These are phyloP conservation scores for Ruditapes philippinarum DNA, from an alignment of 1,140 invertebrate species.

Conservation along the genomic window DNA sequence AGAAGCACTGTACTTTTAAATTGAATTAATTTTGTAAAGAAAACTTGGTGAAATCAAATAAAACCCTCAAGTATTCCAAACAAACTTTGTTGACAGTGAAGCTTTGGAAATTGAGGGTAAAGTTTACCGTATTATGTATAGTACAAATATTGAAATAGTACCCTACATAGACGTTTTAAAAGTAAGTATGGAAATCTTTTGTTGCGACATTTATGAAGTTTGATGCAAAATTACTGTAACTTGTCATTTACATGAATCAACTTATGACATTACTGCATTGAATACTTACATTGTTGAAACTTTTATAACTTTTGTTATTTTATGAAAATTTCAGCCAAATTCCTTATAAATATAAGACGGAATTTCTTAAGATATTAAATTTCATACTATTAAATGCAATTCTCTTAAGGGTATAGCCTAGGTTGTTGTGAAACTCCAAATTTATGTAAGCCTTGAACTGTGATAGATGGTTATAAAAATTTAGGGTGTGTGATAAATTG, in stretches of 20 bases:
- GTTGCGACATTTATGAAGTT: too few relatives aligned
- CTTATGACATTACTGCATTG: too few relatives aligned
- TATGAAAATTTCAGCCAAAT: slow-evolving; percentile 6
- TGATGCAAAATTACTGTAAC: too few relatives aligned
- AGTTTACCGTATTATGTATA: slow-evolving; percentile 7
- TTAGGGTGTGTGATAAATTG: neutral
- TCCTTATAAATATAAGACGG: neutral
- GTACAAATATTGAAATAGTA: neutral
- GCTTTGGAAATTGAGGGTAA: neutral
- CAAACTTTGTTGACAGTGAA: neutral
- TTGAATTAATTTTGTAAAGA: slow-evolving; percentile 7
- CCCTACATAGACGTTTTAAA: neutral
- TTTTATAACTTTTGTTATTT: neutral
- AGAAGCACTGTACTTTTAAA: neutral
- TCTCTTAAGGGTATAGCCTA: too few relatives aligned
- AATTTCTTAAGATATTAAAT: neutral
- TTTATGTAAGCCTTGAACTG: too few relatives aligned
- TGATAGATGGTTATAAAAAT: too few relatives aligned
- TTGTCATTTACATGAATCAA: too few relatives aligned
- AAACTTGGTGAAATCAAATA: slow-evolving; percentile 15
- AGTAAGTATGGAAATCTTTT: neutral
- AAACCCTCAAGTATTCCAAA: neutral
- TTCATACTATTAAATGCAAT: too few relatives aligned
- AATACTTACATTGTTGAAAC: neutral
- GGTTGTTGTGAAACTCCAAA: too few relatives aligned